A percentile compares a stretch with the other conserved stretches of the same genome.
Evolutionary conservation across 2,888 invertebrate genomes (phyloP).

Genomic region (Odontomyia ornata): DNA sequence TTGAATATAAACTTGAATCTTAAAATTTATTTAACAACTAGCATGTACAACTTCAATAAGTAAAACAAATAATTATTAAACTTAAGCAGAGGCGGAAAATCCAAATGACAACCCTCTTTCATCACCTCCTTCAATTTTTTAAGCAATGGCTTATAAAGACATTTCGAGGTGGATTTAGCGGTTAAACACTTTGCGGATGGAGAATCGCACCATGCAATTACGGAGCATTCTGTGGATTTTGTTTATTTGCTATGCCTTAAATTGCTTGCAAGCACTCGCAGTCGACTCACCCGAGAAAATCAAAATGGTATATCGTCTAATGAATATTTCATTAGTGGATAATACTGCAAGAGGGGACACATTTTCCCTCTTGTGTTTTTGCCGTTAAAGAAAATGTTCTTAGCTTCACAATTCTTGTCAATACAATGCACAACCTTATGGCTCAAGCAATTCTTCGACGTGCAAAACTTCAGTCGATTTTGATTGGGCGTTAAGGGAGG

Average conservation of each 20-base stretch:
- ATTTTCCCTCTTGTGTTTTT: background rate
- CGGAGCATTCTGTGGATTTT: slow-evolving; percentile 25
- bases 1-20: too few species aligned
- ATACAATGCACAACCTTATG: background rate
- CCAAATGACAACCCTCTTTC: background rate
- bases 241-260: slow-evolving; percentile 35
- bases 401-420: background rate
- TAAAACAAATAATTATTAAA: too few species aligned
- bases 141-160: slow-evolving; percentile 45
- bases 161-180: slow-evolving; percentile 45
- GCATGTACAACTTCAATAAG: too few species aligned
- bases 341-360: slow-evolving; percentile 28
- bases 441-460: background rate
- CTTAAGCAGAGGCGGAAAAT: too few species aligned
- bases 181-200: slow-evolving; percentile 22
- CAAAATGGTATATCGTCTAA: slow-evolving; percentile 51
- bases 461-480: background rate
- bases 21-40: too few species aligned
- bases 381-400: background rate
- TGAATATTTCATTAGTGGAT: slow-evolving; percentile 58
- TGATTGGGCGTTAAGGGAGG: background rate
- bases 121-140: slow-evolving; percentile 5
- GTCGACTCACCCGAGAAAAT: slow-evolving; percentile 48
- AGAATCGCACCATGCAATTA: slow-evolving; percentile 27
- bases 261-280: slow-evolving; percentile 48